These are phyloP conservation scores for Ethmia dodecea DNA, from an alignment of 2,888 invertebrate genomes.

Conservation along the genomic window DNA sequence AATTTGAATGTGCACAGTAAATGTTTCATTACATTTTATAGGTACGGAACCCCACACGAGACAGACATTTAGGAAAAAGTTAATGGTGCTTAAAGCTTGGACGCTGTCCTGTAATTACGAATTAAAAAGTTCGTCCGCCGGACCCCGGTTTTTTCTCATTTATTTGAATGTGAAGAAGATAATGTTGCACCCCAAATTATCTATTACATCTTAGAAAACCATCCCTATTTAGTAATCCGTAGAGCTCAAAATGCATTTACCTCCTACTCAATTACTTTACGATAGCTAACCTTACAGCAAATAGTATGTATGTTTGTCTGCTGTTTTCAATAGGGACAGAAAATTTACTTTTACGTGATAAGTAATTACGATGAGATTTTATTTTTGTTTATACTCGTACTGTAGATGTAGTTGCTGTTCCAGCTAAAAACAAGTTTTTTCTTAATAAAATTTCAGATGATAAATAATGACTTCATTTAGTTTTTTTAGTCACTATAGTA, in stretches of 20 bases:
- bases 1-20: slow-evolving; percentile 55
- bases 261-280: slow-evolving; percentile 56
- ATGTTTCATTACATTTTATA: slow-evolving; percentile 50
- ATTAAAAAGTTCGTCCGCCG: slow-evolving; percentile 72
- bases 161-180: slow-evolving; percentile 63
- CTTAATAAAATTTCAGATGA: no score
- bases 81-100: slow-evolving; percentile 74
- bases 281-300: slow-evolving; percentile 64
- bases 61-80: slow-evolving; percentile 69
- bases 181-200: slow-evolving; percentile 52
- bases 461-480: no score
- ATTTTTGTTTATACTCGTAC: no score
- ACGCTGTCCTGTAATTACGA: slow-evolving; percentile 75
- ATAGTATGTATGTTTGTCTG: slow-evolving; percentile 52
- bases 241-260: slow-evolving; percentile 34
- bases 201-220: slow-evolving; percentile 31
- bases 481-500: no score
- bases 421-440: no score
- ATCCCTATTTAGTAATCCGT: slow-evolving; percentile 19
- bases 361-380: no score
- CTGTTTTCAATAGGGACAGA: slow-evolving; percentile 49
- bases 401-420: no score
- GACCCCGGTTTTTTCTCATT: slow-evolving; percentile 70
- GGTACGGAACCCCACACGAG: slow-evolving; percentile 46
- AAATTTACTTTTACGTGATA: slow-evolving; percentile 64